These are phyloP conservation scores for Rhagophthalmus giganteus DNA, from an alignment of 2,888 invertebrate species.

Conservation along the genomic window DNA sequence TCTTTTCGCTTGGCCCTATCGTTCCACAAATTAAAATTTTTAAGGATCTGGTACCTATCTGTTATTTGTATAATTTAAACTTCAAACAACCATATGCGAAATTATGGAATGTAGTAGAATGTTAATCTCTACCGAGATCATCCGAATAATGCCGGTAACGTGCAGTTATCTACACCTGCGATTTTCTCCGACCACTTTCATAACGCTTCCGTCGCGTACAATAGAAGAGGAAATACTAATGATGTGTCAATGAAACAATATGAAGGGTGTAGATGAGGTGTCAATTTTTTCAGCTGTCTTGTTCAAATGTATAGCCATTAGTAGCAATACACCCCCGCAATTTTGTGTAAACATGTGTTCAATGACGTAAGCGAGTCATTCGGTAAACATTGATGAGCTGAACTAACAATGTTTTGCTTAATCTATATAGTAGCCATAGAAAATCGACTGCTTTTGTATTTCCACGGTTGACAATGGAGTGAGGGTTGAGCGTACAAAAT, in stretches of 20 bases:
- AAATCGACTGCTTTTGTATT: constrained; percentile 31
- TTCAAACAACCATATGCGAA: too few relatives aligned
- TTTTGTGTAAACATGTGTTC: constrained; percentile 34
- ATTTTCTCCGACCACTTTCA: constrained; percentile 1
- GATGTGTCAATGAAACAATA: constrained; percentile 23
- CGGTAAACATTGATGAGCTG: constrained; percentile 22
- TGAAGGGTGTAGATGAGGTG: constrained; percentile 17
- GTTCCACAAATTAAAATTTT: too few relatives aligned
- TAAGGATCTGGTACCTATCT: too few relatives aligned
- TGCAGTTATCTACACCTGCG: constrained; percentile 4
- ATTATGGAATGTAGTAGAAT: too few relatives aligned
- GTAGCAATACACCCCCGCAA: constrained; percentile 24
- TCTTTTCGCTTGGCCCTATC: too few relatives aligned
- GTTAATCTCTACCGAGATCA: too few relatives aligned
- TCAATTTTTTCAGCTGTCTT: constrained; percentile 28
- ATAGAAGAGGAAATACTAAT: constrained; percentile 18
- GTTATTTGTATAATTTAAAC: too few relatives aligned
- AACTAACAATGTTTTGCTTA: constrained; percentile 26
- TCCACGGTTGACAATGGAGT: not conserved
- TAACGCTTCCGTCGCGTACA: constrained; percentile 2
- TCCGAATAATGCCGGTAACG: too few relatives aligned
- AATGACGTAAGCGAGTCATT: constrained; percentile 30
- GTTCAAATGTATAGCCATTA: constrained; percentile 20
- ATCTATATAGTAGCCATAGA: constrained; percentile 30
- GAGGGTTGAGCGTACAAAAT: too few relatives aligned